phyloP scores from a whole-genome alignment of 2,797 vertebrate genomes.

The Odontamblyopus rebecca region DNA sequence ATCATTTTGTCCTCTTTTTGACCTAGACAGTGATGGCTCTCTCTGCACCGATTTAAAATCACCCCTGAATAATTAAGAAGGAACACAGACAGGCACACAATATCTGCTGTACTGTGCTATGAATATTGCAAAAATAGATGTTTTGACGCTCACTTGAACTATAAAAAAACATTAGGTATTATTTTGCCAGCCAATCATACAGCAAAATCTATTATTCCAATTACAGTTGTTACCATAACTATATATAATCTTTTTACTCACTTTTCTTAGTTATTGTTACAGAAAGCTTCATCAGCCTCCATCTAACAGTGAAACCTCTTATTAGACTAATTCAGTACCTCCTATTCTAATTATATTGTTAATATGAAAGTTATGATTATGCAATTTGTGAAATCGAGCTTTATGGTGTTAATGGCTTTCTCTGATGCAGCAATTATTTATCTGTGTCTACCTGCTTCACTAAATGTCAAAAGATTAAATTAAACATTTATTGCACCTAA shows the following conservation, averaged over 20 bases:
- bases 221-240: too few species aligned
- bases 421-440: neutral
- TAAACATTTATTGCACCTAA: too few species aligned
- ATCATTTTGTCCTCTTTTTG: slow-evolving; percentile 21
- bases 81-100: slow-evolving; percentile 13
- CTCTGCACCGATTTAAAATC: slow-evolving; percentile 16
- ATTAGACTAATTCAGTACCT: neutral
- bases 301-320: neutral
- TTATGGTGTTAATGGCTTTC: neutral
- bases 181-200: too few species aligned
- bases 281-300: neutral
- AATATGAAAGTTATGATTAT: neutral
- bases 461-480: neutral
- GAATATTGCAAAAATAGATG: neutral
- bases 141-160: too few species aligned
- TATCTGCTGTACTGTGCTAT: neutral
- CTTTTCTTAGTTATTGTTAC: too few species aligned
- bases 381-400: neutral
- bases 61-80: slow-evolving; percentile 21
- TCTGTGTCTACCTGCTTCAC: neutral
- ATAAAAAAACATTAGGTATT: too few species aligned
- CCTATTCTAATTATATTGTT: neutral
- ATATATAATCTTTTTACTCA: too few species aligned
- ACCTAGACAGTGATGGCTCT: slow-evolving; percentile 37
- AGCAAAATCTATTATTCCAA: too few species aligned